These are phyloP conservation scores for Andricus grossulariae DNA, from an alignment of 1,140 invertebrate species.

Conservation along the genomic window DNA sequence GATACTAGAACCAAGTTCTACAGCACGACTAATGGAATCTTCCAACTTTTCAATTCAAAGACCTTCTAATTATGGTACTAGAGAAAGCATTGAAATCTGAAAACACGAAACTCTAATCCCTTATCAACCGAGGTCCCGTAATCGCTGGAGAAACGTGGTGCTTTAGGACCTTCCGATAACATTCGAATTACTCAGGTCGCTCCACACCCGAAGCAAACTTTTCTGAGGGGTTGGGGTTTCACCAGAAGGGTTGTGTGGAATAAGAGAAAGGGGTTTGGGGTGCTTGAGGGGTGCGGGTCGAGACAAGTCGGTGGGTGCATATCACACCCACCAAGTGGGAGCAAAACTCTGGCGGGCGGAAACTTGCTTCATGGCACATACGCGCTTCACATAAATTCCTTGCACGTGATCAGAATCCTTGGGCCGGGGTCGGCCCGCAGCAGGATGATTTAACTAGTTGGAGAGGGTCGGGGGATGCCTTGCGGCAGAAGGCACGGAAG, in stretches of 20 bases:
- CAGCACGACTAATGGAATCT: no score
- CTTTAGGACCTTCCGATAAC: not conserved
- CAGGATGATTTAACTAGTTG: constrained; percentile 54
- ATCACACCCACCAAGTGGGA: constrained; percentile 43
- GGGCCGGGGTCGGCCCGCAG: constrained; percentile 42
- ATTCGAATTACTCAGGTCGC: not conserved
- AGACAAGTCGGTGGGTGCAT: constrained; percentile 47
- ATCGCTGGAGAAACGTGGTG: not conserved
- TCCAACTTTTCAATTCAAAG: no score
- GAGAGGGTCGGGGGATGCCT: constrained; percentile 43
- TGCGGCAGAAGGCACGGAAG: constrained; percentile 41
- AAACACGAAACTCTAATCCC: no score
- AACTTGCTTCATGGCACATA: constrained; percentile 36
- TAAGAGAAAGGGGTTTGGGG: constrained; percentile 14
- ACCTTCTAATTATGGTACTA: no score
- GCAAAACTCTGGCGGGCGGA: constrained; percentile 34
- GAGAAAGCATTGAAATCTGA: no score
- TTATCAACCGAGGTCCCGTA: no score
- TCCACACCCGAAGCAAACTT: not conserved
- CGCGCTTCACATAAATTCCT: constrained; percentile 50
- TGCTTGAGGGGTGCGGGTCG: constrained; percentile 33
- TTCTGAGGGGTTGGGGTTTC: not conserved
- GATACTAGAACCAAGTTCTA: no score
- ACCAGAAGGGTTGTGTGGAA: not conserved
- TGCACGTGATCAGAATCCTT: constrained; percentile 51